Evolutionary conservation across 2,888 invertebrate genomes (phyloP), one percentile per base, ranked within the genome.

Genomic region (Phrixothrix hirtus): DNA sequence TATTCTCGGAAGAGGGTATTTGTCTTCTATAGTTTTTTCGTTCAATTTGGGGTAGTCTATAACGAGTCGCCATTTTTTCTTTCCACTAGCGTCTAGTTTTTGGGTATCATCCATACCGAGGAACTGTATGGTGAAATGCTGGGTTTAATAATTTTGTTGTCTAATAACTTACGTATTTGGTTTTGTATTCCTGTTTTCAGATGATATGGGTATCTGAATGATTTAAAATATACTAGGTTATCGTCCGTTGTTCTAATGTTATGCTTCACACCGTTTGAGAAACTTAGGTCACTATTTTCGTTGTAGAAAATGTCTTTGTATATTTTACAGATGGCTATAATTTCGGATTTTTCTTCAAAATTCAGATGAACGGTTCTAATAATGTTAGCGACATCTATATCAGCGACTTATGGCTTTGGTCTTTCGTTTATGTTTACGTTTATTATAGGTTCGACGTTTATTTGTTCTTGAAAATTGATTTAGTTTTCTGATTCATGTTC

Each of bases 401-500:
- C 10, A 4, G 7, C 3, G n/a, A 10, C 2, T 29, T n/a, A 21
- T 21, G 4, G 30, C 30, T 3, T 29, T n/a, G 10, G 7, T 3
- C 5, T 4, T 29, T 29, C 30, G 15, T 31, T 7, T n/a, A 50
- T 13, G 14, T 50, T 45, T 5, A 45, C 6, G 1, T 29, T 29
- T 6, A 41, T 3, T 3, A n/a, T 9, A 21, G 46, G 52, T 35
- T 52, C 30, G 11, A 52, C 52, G 2, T 52, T 16, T 11, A 53
- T 32, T 34, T 42, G 53, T 43, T 53, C 30, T 1, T 42, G 37
- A 6, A 27, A 53, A 36, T 36, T 17, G 12, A 53, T 36, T 37
- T 53, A 42, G 9, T 35, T 43, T 14, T 41, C 10, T 2, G 7
- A n/a, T 25, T 13, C 12, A 30, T 10, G 7, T 52, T 7, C 10